Evolutionary conservation across 1,140 invertebrate genomes (phyloP), one percentile per base, ranked within the genome.

Genomic region (Bombus confusus): DNA sequence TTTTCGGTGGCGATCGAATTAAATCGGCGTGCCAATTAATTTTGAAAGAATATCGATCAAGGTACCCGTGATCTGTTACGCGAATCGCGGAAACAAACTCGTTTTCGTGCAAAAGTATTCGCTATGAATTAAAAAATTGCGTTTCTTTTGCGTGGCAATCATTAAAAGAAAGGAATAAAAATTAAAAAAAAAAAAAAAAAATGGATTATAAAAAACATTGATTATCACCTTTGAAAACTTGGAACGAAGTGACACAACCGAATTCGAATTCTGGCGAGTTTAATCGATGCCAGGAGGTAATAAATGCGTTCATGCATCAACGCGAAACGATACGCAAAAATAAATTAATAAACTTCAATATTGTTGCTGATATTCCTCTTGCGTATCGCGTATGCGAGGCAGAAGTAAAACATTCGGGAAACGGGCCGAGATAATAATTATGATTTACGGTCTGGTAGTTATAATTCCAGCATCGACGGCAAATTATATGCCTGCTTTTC

Each of bases 341-440:
- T 78, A 84, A 84, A 57, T 84, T 84, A 84, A 84, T 84, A 66
- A 78, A 84, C 74, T 69, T 78, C 81, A 64, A 77, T 77, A 68
- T 83, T 77, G 81, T 83, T 76, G 73, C 13, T 34, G 73, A 77
- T 83, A 64, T 77, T 83, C n/a, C 74, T 83, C 71, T 39, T 76
- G 43, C 73, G 28, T 66, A 52, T 76, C 81, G 62, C 31, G 71
- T 22, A 43, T 9, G 28, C 80, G 68, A 59, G n/a, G 80, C 80
- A 73, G 80, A 64, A 76, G 73, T 76, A 57, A 83, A 83, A 41
- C 66, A n/a, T 47, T 66, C 37, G 64, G 34, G 75, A 78, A 79
- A 59, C 75, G 66, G 37, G 22, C 22, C 52, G 83, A 59, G 39
- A 84, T 84, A 79, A 84, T 84, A 84, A 84, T 77, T 79, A 39